These are phyloP conservation scores for Ypsolopha sequella DNA, from an alignment of 2,888 invertebrate genomes.

Conservation along the genomic window DNA sequence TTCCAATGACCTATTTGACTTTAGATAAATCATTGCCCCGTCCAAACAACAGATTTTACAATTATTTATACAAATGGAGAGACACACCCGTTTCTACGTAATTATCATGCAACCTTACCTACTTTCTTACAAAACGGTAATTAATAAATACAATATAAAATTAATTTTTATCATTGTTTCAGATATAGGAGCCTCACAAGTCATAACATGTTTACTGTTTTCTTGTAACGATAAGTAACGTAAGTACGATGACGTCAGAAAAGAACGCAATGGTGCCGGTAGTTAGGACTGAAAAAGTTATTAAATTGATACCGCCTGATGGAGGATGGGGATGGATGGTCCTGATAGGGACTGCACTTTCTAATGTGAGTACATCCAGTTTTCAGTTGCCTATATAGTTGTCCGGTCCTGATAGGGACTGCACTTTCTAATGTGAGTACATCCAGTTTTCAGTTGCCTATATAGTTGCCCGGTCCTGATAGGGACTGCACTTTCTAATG, in stretches of 20 bases:
- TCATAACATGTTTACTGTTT: not conserved
- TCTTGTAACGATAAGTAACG: no score
- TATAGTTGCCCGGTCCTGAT: no score
- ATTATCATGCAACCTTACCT: not conserved
- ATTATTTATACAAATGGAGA: not conserved
- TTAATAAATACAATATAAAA: not conserved
- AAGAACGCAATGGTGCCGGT: conserved; percentile 10
- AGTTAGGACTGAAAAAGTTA: conserved; percentile 35
- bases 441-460: not conserved
- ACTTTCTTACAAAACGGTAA: not conserved
- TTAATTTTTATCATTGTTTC: not conserved
- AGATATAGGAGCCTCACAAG: not conserved
- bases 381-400: no score
- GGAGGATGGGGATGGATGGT: conserved; percentile 84
- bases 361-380: conserved; percentile 70
- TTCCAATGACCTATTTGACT: conserved; percentile 15
- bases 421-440: conserved; percentile 76
- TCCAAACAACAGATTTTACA: not conserved
- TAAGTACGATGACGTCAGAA: not conserved
- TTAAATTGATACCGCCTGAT: conserved; percentile 69
- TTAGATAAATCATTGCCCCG: conserved; percentile 16
- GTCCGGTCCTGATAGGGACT: conserved; percentile 74
- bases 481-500: conserved; percentile 76
- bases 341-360: conserved; percentile 73
- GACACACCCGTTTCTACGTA: conserved; percentile 1